Evolutionary conservation across 1,140 invertebrate genomes (phyloP), one percentile per base, ranked within the genome.

Genomic region (Sycophaga agraensis): DNA sequence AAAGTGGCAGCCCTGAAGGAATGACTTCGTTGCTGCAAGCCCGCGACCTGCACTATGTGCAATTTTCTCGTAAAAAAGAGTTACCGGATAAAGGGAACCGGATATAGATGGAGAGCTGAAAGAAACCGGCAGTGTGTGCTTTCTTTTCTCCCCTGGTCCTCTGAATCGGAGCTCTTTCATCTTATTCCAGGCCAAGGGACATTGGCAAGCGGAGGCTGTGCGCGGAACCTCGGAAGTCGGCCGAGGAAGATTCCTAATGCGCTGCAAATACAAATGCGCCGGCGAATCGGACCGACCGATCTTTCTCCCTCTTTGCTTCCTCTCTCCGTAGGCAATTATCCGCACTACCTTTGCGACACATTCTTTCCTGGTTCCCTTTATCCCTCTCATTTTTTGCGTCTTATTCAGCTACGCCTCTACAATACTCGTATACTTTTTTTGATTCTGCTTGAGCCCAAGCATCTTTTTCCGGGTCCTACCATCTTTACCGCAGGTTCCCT

Each of bases 151-250:
- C 24, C 12, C 26, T 5, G 45, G 4, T 19, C 5, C 16, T 43
- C 16, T 43, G 17, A 19, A 19, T 43, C 40, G 6, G 28, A 35
- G 8, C 28, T 70, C 64, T 70, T 68, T 70, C 64, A 40, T 70
- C 68, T 68, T 55, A 58, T 70, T 68, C 65, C 63, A 67, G 68
- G 68, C 68, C 68, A 70, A 51, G 65, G 65, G 68, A 67, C 16
- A 35, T 48, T 31, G 35, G 28, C 56, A 35, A 14, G 4, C 4
- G 5, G 45, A 50, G 22, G 39, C 56, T 17, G n/a, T 7, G 7
- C 26, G 3, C 19, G 11, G 8, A 26, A 26, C 16, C 50, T 26
- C 4, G 53, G 39, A 55, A 55, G 53, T 55, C 26, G 39, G 34
- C 37, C 24, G 22, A n/a, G n/a, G n/a, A n/a, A 31, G 57, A 66